Percentiles rank a stretch among this genome's conserved stretches.
Evolutionary conservation across 2,888 invertebrate species (phyloP).

Genomic region (Dyspetes luteomarginatus): DNA sequence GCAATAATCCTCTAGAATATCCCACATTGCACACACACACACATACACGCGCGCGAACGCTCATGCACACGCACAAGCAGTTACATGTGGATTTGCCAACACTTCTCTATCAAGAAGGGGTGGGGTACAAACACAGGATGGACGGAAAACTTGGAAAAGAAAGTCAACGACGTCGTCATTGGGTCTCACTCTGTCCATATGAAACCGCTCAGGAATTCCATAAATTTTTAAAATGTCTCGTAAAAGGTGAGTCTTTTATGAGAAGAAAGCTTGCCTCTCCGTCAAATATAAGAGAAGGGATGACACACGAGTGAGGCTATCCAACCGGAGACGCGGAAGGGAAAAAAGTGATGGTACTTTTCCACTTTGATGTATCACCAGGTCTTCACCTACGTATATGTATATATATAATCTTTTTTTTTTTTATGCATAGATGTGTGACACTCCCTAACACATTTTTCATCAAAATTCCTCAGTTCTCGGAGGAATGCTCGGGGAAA

Average conservation of each 20-base stretch:
- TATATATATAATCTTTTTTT: neutral
- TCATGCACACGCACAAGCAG: conserved; percentile 1
- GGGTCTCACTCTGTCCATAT: conserved; percentile 48
- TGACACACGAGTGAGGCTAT: conserved; percentile 2
- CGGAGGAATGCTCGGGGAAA: neutral
- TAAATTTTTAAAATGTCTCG: conserved; percentile 76
- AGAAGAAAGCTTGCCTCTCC: conserved; percentile 13
- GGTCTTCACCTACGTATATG: neutral
- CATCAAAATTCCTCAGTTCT: neutral
- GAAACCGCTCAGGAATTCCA: conserved; percentile 77
- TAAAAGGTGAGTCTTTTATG: conserved; percentile 71
- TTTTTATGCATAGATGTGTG: neutral
- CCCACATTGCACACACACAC: no score
- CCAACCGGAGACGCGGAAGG: conserved; percentile 13
- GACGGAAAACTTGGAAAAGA: conserved; percentile 39
- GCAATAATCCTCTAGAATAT: no score
- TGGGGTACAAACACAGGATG: conserved; percentile 10
- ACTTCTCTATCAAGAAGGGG: no score
- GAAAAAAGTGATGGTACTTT: conserved; percentile 50
- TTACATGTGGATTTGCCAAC: neutral
- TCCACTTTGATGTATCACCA: conserved; percentile 58
- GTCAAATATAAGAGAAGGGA: conserved; percentile 4
- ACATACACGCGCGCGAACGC: conserved; percentile 9
- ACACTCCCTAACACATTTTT: neutral
- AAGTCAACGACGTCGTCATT: conserved; percentile 17